Evolutionary conservation across 2,888 invertebrate species (phyloP), one percentile per base, ranked within the genome.

Genomic region (Mamestra brassicae): DNA sequence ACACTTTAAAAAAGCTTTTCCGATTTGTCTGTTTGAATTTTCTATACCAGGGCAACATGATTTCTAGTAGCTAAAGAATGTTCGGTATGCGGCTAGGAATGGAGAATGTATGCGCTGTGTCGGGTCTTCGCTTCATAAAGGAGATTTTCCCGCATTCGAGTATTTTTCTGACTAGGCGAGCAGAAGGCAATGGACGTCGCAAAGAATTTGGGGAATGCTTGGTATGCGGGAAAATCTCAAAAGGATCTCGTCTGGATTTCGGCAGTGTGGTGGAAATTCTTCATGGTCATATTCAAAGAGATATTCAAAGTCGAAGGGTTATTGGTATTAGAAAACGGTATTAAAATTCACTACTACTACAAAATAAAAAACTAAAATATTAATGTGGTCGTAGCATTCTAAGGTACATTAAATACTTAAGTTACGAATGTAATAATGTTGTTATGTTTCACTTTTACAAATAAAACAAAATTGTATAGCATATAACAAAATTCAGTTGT

Each of bases 131-230:
- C 90, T 92, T 92, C 93, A 93, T 94, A 94, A 91, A 93, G 95
- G 90, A 94, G 94, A 93, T 95, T 95, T 96, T 97, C 96, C 95
- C 96, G 95, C 96, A 96, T 94, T 95, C 90, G 95, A 93, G 93
- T 93, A 96, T 96, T 96, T 95, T 95, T 92, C 88, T 78, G 83
- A 96, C 95, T 88, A 95, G 96, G 96, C 78, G 47, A 73, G 62
- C 93, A 96, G 90, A 81, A 88, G 67, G 26, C n/a, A 8, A 36
- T 71, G 81, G 89, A 89, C 89, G 81, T 89, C 86, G 64, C 38
- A 52, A 89, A 87, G 90, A 92, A 94, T 94, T 89, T 76, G 61
- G 68, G 78, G 81, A 78, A 93, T 90, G 88, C 77, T 86, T 82
- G 84, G 88, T 80, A 89, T 90, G 81, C 76, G n/a, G 55, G 72